phyloP scores from a whole-genome alignment of 2,113 vertebrate species.

The Notarius lentiginosus region DNA sequence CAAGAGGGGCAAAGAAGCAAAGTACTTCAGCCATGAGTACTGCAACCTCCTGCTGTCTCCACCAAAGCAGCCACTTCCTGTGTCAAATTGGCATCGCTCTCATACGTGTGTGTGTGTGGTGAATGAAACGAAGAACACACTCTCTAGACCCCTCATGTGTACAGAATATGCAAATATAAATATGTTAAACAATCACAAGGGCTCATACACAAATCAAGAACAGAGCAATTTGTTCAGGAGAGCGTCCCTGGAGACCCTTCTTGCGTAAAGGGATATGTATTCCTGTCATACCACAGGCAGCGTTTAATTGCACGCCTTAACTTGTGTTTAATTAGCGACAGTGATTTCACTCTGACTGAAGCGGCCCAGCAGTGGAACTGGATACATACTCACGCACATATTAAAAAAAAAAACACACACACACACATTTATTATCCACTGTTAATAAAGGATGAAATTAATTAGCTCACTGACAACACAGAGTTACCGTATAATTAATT shows the following conservation, averaged over 20 bases:
- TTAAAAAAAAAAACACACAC: background rate
- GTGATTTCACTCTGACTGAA: slow-evolving; percentile 25
- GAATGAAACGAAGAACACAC: background rate
- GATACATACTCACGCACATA: background rate
- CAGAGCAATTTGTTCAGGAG: background rate
- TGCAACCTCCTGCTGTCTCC: background rate
- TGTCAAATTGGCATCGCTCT: slow-evolving; percentile 12
- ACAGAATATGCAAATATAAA: background rate
- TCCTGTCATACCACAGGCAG: slow-evolving; percentile 32
- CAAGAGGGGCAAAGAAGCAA: background rate
- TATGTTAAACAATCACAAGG: background rate
- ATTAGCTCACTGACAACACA: slow-evolving; percentile 34
- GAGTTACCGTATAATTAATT: slow-evolving; percentile 22
- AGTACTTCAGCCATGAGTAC: slow-evolving; percentile 23
- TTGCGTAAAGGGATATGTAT: slow-evolving; percentile 31
- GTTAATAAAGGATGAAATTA: slow-evolving; percentile 43
- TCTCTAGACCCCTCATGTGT: background rate
- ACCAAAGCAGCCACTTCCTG: background rate
- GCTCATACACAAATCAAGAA: background rate
- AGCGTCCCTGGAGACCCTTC: slow-evolving; percentile 29
- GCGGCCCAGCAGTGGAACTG: background rate
- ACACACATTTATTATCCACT: slow-evolving; percentile 28
- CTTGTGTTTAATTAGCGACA: slow-evolving; percentile 46
- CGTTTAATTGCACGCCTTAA: slow-evolving; percentile 29
- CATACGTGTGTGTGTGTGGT: slow-evolving; percentile 5